Evolutionary conservation across 1,140 invertebrate genomes (phyloP), one percentile per base, ranked within the genome.

Genomic region (Phthorimaea operculella): DNA sequence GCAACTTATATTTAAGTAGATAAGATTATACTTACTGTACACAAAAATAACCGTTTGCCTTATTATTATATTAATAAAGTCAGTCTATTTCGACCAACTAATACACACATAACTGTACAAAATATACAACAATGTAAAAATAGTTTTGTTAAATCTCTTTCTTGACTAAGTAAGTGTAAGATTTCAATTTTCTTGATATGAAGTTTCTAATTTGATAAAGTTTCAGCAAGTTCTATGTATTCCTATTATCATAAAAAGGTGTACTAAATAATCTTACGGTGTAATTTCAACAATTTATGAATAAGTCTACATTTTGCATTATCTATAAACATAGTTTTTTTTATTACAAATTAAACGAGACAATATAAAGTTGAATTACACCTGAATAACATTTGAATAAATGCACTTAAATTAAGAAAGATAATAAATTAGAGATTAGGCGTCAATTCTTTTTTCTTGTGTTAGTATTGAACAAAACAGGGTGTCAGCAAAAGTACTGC

Each of bases 11-110:
- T 4, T 28, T 28, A 28, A 28, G 21, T 28, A 28, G 21, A 28
- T 6, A 28, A 50, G 21, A 50, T 67, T 70, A 68, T 71, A 73
- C 70, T 77, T 71, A 73, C 70, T 77, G 72, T 77, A 77, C 72
- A 75, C 69, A 60, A 70, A 77, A 73, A 70, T 70, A 66, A 63
- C 69, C 67, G 44, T 60, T 56, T 69, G 66, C 60, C 59, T 55
- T 68, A 72, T 73, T 68, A 73, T 75, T 64, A 48, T 68, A 72
- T 73, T 68, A 73, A 77, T 64, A 48, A 14, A 4, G n/a, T 48
- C 45, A 48, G 45, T 48, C 45, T 28, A 2, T 28, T 4, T 28
- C 39, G 11, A 42, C 39, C 39, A 14, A 42, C 45, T 1, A 14
- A 10, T 48, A 12, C 17, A 14, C 10, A 12, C 17, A 14, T 4